Conservation (phyloP, 2,797 vertebrate genomes). For the Girardinus metallicus region DNA sequence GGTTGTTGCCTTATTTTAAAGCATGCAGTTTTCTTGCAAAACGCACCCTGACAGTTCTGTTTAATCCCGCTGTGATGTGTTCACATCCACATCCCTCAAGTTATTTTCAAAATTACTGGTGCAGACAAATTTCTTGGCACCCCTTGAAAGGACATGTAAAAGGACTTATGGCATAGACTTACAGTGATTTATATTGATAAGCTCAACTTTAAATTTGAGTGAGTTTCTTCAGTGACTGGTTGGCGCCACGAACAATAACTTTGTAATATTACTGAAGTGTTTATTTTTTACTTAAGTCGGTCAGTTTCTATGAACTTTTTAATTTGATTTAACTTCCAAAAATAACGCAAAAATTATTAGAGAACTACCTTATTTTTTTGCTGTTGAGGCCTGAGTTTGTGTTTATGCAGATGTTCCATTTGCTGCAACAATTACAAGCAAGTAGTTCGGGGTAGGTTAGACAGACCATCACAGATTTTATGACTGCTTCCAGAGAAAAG, state of each 20-base stretch:
- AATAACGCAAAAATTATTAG: too few species aligned
- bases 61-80: neutral
- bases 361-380: too few species aligned
- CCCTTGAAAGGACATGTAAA: neutral
- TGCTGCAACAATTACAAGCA: too few species aligned
- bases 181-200: neutral
- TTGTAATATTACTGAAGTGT: neutral
- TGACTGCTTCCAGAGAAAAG: neutral
- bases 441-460: too few species aligned
- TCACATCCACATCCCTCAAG: neutral
- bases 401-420: too few species aligned
- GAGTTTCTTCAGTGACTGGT: neutral
- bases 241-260: neutral
- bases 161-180: neutral
- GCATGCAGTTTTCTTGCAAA: neutral
- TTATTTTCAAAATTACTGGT: slow-evolving; percentile 1
- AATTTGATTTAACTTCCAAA: too few species aligned
- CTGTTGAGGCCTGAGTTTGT: too few species aligned
- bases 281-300: neutral
- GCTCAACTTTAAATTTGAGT: neutral
- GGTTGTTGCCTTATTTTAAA: neutral
- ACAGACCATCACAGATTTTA: neutral
- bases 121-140: neutral
- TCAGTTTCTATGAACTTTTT: neutral
- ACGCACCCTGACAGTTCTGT: neutral